Evolutionary conservation across 2,888 invertebrate genomes (phyloP).

Genomic region (Chymomyza procnemis): DNA sequence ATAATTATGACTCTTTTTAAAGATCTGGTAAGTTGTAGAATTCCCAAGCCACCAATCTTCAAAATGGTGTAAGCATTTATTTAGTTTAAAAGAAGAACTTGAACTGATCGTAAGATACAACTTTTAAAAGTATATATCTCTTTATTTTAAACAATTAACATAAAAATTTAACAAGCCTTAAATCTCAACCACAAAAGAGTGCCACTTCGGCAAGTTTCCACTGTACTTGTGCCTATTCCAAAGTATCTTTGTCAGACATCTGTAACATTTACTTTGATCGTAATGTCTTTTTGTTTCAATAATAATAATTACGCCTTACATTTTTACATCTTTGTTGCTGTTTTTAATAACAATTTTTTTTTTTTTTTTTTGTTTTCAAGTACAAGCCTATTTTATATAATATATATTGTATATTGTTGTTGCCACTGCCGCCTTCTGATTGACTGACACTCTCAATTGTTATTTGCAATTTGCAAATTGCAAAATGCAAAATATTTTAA

Average conservation of each 20-base stretch:
- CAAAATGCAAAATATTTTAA: conserved; percentile 51
- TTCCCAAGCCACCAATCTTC: no score
- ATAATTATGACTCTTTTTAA: no score
- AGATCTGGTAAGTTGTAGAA: no score
- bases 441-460: conserved; percentile 65
- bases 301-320: conserved; percentile 58
- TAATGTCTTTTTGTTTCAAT: conserved; percentile 46
- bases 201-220: neutral
- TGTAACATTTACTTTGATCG: conserved; percentile 11
- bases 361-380: conserved; percentile 31
- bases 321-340: conserved; percentile 13
- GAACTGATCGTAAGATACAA: no score
- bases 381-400: conserved; percentile 26
- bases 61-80: no score
- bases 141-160: no score
- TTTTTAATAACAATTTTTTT: neutral
- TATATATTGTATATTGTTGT: no score
- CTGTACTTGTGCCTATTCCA: conserved; percentile 5
- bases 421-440: conserved; percentile 37
- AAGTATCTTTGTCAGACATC: conserved; percentile 18
- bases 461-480: conserved; percentile 32
- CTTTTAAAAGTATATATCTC: no score
- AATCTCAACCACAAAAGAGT: neutral
- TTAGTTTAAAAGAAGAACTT: no score
- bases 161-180: no score